These are phyloP conservation scores for Hirtodrosophila confusa DNA, from an alignment of 2,888 invertebrate species.

Conservation along the genomic window DNA sequence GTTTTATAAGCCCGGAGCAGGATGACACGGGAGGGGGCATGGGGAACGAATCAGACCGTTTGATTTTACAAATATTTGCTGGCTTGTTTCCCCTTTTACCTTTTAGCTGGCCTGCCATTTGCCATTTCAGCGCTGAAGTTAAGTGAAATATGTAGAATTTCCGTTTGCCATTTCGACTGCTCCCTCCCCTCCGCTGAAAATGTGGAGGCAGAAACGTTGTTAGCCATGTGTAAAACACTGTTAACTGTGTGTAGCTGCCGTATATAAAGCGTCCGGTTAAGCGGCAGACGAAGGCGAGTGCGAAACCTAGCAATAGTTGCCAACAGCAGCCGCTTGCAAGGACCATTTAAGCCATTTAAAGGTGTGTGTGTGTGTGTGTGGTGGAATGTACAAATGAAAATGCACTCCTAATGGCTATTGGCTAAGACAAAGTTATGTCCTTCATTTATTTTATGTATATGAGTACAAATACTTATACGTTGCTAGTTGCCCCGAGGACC, in stretches of 20 bases:
- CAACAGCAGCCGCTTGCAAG: conserved; percentile 15
- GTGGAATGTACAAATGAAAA: conserved; percentile 50
- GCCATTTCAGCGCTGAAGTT: conserved; percentile 70
- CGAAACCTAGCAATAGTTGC: conserved; percentile 42
- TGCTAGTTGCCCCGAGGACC: no score
- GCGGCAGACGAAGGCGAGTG: conserved; percentile 32
- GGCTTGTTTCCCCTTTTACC: conserved; percentile 30
- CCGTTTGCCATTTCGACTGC: conserved; percentile 67
- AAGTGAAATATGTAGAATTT: conserved; percentile 77
- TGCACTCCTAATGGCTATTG: conserved; percentile 69
- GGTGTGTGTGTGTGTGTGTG: conserved; percentile 13
- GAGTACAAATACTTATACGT: not conserved
- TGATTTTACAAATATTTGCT: conserved; percentile 76
- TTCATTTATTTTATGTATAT: conserved; percentile 44
- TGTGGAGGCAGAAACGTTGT: not conserved
- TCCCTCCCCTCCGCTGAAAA: not conserved
- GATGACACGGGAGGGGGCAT: not conserved
- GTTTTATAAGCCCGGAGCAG: conserved; percentile 60
- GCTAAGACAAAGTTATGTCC: conserved; percentile 69
- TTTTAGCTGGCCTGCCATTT: conserved; percentile 47
- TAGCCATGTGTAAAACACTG: conserved; percentile 51
- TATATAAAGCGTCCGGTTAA: conserved; percentile 48
- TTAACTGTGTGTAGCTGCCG: conserved; percentile 39
- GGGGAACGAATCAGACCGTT: conserved; percentile 49
- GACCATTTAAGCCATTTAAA: conserved; percentile 51